Conservation (phyloP, 2,888 invertebrate species). For the Caprella mutica region DNA sequence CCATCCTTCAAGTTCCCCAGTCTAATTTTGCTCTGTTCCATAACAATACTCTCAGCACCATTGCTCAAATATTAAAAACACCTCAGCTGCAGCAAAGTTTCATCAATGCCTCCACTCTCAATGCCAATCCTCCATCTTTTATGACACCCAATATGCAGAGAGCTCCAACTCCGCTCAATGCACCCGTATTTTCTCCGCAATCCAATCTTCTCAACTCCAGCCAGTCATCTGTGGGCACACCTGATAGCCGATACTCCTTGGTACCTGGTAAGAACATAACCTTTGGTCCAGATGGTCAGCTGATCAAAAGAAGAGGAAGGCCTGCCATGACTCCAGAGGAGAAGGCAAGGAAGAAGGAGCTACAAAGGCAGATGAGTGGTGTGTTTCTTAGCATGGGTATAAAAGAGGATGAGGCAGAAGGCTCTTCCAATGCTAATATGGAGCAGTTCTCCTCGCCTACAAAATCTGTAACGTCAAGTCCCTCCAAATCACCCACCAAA, state of each 20-base stretch:
- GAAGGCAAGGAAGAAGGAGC: constrained; percentile 6
- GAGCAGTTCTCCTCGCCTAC: neutral
- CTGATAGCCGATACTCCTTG: neutral
- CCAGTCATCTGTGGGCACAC: neutral
- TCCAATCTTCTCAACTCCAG: constrained; percentile 1
- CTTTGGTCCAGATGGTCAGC: constrained; percentile 2
- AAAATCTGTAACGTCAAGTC: neutral
- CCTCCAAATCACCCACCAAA: constrained; percentile 1
- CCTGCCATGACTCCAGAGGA: constrained; percentile 13
- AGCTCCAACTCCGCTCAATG: too few species aligned
- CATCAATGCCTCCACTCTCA: too few species aligned
- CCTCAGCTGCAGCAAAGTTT: too few species aligned
- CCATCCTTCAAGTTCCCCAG: too few species aligned
- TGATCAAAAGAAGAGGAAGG: constrained; percentile 8
- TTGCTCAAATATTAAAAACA: too few species aligned
- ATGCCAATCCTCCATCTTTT: too few species aligned
- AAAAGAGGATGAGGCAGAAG: neutral
- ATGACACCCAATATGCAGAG: too few species aligned
- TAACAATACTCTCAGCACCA: too few species aligned
- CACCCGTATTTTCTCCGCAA: too few species aligned
- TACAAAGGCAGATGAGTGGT: constrained; percentile 2
- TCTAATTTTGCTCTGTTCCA: too few species aligned
- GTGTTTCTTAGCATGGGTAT: constrained; percentile 2
- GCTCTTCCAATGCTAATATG: too few species aligned
- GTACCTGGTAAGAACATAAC: neutral